A percentile compares a stretch with the other conserved stretches of the same genome.
Evolutionary conservation across 2,888 invertebrate species (phyloP).

Genomic region (Tortrix viridana): DNA sequence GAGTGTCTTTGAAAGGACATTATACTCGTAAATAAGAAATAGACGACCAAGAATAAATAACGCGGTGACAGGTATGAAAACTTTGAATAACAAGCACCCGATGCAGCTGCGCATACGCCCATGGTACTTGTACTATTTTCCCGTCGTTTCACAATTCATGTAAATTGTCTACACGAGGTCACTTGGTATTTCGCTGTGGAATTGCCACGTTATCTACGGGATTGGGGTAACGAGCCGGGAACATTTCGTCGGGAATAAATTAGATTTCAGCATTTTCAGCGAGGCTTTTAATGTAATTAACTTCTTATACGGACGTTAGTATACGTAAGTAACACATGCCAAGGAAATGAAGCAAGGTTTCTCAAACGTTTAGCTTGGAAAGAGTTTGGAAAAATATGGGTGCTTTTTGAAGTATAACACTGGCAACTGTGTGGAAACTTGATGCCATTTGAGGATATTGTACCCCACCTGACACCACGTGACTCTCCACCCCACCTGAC

Average conservation of each 20-base stretch:
- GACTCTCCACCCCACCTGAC: no score
- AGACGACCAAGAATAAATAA: slow-evolving; percentile 15
- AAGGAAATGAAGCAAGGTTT: no score
- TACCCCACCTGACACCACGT: no score
- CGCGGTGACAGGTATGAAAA: slow-evolving; percentile 13
- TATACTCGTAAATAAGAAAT: slow-evolving; percentile 9
- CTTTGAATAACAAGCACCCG: slow-evolving; percentile 12
- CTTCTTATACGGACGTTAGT: no score
- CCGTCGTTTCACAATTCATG: slow-evolving; percentile 24
- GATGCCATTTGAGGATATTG: no score
- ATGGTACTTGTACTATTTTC: neutral
- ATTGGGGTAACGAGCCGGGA: slow-evolving; percentile 31
- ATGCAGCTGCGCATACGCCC: slow-evolving; percentile 24
- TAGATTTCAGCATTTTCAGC: slow-evolving; percentile 28
- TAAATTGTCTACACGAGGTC: slow-evolving; percentile 6
- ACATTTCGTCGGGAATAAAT: slow-evolving; percentile 25
- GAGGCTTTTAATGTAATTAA: slow-evolving; percentile 30
- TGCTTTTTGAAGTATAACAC: no score
- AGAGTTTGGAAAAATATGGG: no score
- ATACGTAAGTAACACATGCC: slow-evolving; percentile 3
- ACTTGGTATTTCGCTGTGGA: slow-evolving; percentile 2
- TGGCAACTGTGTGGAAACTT: no score
- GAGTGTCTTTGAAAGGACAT: neutral
- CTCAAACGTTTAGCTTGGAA: no score
- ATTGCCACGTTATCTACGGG: slow-evolving; percentile 5